A percentile compares a stretch with the other conserved stretches of the same genome.
Conservation (phyloP, 1,140 invertebrate species). For the Drosophila kurseongensis region DNA sequence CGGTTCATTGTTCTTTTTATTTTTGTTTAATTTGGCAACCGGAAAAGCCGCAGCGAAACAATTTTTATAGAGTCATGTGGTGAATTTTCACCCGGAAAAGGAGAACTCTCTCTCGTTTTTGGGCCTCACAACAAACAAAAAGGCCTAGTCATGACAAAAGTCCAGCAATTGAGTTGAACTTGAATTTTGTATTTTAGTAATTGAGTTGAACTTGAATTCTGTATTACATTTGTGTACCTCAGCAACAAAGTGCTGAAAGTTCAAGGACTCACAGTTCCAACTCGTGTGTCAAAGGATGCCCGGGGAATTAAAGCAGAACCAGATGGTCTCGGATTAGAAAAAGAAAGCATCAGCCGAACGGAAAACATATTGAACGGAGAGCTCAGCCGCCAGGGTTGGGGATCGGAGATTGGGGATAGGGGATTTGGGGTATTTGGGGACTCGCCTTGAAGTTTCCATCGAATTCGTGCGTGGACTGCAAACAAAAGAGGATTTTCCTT, state of each 20-base stretch:
- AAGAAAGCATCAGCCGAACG: slow-evolving; percentile 21
- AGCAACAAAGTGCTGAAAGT: slow-evolving; percentile 47
- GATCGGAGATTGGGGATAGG: slow-evolving; percentile 11
- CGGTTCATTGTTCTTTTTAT: slow-evolving; percentile 53
- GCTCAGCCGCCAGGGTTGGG: background rate
- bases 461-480: slow-evolving; percentile 65
- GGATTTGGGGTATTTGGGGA: slow-evolving; percentile 7
- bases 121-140: background rate
- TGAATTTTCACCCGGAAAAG: slow-evolving; percentile 2
- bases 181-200: slow-evolving; percentile 17
- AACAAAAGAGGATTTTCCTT: slow-evolving; percentile 52
- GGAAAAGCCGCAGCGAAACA: slow-evolving; percentile 25
- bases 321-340: slow-evolving; percentile 55
- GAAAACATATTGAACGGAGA: slow-evolving; percentile 55
- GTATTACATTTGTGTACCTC: slow-evolving; percentile 3
- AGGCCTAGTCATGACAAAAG: slow-evolving; percentile 3
- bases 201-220: slow-evolving; percentile 11
- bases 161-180: slow-evolving; percentile 35
- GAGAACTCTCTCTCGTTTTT: background rate
- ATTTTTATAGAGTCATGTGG: slow-evolving; percentile 24
- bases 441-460: slow-evolving; percentile 36
- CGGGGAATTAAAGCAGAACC: slow-evolving; percentile 57
- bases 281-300: slow-evolving; percentile 57
- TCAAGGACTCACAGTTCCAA: slow-evolving; percentile 56
- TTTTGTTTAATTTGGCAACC: slow-evolving; percentile 48